A percentile compares a stretch with the other conserved stretches of the same genome.
Conservation (phyloP, 2,797 vertebrate genomes). For the Dipus sagitta region DNA sequence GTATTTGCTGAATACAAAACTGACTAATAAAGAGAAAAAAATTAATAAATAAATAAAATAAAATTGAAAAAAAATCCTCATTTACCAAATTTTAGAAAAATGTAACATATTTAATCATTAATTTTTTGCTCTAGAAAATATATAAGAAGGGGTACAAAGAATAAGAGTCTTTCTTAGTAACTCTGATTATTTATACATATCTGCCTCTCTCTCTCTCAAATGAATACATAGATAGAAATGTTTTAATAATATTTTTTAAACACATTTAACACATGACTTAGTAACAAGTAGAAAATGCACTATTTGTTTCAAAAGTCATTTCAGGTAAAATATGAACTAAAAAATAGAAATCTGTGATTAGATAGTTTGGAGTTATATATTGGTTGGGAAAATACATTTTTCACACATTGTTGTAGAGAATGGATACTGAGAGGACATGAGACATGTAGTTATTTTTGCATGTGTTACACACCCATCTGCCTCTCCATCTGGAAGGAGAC, state of each 20-base stretch:
- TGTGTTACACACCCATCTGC: constrained; percentile 84
- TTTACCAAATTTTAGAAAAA: neutral
- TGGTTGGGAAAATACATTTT: constrained; percentile 40
- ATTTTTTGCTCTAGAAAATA: neutral
- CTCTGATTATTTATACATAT: neutral
- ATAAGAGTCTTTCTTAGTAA: neutral
- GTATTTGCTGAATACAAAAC: no score
- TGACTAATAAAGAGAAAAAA: no score
- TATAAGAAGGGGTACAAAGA: neutral
- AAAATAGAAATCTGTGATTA: neutral
- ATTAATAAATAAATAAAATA: no score
- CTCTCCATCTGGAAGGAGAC: constrained; percentile 83
- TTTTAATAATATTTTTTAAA: neutral
- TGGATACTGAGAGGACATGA: constrained; percentile 23
- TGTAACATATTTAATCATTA: neutral
- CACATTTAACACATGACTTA: neutral
- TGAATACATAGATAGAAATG: no score
- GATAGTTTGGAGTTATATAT: neutral
- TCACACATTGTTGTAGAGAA: constrained; percentile 50
- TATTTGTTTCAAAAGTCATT: neutral
- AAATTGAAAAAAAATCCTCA: neutral
- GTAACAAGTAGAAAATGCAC: neutral
- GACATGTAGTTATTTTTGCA: constrained; percentile 77
- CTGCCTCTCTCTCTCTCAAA: no score
- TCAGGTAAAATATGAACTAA: neutral